Percentiles rank a stretch among this genome's conserved stretches.
phyloP scores from a whole-genome alignment of 1,140 invertebrate species.

The Nephotettix cincticeps region DNA sequence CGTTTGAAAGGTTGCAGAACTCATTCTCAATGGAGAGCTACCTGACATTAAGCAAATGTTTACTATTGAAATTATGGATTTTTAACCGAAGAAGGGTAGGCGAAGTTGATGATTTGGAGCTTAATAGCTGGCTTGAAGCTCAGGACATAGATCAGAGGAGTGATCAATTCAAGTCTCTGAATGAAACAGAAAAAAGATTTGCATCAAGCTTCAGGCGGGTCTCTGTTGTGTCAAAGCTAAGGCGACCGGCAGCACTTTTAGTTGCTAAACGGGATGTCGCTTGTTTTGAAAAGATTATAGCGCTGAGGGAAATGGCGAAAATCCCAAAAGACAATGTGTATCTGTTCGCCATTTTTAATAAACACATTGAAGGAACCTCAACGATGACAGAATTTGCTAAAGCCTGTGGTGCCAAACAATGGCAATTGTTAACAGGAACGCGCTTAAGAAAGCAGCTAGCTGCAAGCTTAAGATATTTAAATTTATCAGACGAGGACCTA shows the following conservation, averaged over 20 bases:
- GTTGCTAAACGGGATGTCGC: not conserved
- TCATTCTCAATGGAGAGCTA: not conserved
- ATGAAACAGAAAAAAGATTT: not conserved
- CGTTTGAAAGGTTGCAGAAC: not conserved
- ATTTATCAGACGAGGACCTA: too few species aligned
- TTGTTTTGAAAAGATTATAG: too few species aligned
- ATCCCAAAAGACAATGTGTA: not conserved
- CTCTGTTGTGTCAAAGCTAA: not conserved
- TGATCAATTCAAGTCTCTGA: conserved; percentile 1
- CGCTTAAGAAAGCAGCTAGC: too few species aligned
- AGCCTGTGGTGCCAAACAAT: not conserved
- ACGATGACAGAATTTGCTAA: conserved; percentile 1
- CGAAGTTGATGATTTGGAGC: not conserved
- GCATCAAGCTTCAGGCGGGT: not conserved
- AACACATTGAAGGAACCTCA: not conserved
- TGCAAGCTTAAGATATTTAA: too few species aligned
- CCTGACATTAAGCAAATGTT: not conserved
- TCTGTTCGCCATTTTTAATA: not conserved
- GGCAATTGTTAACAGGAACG: too few species aligned
- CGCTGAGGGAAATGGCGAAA: too few species aligned
- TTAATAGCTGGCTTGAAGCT: not conserved
- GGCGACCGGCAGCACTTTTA: not conserved
- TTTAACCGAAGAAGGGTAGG: conserved; percentile 13
- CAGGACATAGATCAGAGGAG: not conserved
- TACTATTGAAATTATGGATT: conserved; percentile 14